Base-by-base conservation (phyloP, 2,888 invertebrate genomes). In the Caenorhabditis sp. region DNA sequence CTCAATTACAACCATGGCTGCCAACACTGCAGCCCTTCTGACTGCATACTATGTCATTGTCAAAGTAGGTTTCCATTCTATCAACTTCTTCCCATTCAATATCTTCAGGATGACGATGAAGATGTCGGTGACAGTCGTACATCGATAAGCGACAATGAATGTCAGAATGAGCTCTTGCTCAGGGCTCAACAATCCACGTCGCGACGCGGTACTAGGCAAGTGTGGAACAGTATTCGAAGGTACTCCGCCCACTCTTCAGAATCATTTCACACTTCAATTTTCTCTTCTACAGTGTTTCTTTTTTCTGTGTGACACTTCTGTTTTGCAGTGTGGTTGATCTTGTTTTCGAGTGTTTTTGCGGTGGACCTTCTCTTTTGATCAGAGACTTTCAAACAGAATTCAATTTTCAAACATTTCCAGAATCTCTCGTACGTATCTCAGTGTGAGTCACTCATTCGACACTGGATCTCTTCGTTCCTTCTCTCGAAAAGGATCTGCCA, bases 21-120 rank as follows among this genome's bases (percentile, higher is more conserved):
- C 91, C n/a, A 91, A 91, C 73, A 90, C 89, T 44, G 90, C 90
- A 10, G 90, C 91, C 10, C 85, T 91, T 22, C 82, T 91, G 31
- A 92, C 91, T 58, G 91, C 91, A 6, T 91, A 92, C 70, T 91
- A 91, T 83, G 91, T 91, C 26, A 91, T 91, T 63, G 91, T 92
- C 10, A 92, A 91, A 80, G 87, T 87, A 26, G 14, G 44, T 26
- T 5, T 3, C 12, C 19, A n/a, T 10, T 28, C 38, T 38, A 10
- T 10, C 6, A 24, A 38, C 35, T 28, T n/a, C 31, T 59, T 35
- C 1, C 1, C 14, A 12, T 64, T 28, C 14, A 6, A 31, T n/a
- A 1, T n/a, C 14, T 54, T 56, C 66, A 87, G 87, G 91, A 92
- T 59, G 91, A 91, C 73, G 91, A 91, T 47, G 87, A 88, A 75